Evolutionary conservation across 1,140 invertebrate species (phyloP).

Genomic region (Proales similis): DNA sequence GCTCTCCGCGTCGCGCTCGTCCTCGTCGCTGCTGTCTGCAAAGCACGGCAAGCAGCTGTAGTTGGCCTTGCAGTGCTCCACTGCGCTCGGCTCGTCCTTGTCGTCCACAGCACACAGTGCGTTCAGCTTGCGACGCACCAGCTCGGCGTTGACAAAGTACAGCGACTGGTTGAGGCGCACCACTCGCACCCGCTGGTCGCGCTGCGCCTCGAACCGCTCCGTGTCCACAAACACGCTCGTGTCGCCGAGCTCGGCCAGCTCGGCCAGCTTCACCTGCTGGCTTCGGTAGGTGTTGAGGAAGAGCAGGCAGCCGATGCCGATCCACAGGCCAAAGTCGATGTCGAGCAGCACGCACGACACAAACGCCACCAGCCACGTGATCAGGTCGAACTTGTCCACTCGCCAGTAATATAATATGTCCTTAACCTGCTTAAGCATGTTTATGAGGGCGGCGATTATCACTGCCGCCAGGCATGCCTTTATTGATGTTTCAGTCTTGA

Average conservation of each 20-base stretch:
- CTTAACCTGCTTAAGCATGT: slow-evolving; percentile 41
- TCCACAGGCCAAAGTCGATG: slow-evolving; percentile 32
- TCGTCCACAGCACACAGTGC: no score
- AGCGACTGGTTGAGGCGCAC: no score
- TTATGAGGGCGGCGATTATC: slow-evolving; percentile 48
- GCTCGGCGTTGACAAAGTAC: no score
- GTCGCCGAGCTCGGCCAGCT: no score
- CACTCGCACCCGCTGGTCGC: no score
- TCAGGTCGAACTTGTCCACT: slow-evolving; percentile 69
- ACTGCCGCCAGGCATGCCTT: slow-evolving; percentile 46
- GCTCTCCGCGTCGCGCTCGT: no score
- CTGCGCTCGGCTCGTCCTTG: no score
- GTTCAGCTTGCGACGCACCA: no score
- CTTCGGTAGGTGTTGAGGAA: neutral
- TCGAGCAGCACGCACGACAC: slow-evolving; percentile 22
- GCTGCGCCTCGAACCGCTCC: no score
- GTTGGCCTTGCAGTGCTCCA: no score
- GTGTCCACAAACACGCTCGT: no score
- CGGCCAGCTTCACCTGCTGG: no score
- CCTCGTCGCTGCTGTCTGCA: neutral
- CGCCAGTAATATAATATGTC: slow-evolving; percentile 68
- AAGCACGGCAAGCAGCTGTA: neutral
- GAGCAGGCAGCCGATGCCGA: slow-evolving; percentile 5
- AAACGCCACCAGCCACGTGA: slow-evolving; percentile 35
- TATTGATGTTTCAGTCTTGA: neutral